phyloP scores from a whole-genome alignment of 2,797 vertebrate species.

The Neomorphus geoffroyi region DNA sequence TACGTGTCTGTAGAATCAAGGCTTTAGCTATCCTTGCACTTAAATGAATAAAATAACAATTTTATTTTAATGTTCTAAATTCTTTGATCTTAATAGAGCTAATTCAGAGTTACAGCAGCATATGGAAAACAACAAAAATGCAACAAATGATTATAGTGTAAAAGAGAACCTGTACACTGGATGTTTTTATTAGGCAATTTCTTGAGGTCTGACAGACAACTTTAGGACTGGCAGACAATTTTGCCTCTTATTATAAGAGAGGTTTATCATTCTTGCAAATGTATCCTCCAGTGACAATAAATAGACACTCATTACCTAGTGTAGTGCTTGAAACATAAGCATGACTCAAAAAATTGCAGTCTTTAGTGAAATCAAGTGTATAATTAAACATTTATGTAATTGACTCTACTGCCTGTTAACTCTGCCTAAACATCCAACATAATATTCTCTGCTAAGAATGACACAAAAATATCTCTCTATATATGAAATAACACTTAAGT shows the following conservation, averaged over 20 bases:
- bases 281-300: neutral
- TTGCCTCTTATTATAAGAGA: neutral
- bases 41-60: neutral
- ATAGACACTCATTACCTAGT: neutral
- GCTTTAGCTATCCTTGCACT: neutral
- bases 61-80: neutral
- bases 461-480: neutral
- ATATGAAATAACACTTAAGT: neutral
- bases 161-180: neutral
- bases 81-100: neutral
- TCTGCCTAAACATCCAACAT: neutral
- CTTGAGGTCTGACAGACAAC: neutral
- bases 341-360: neutral
- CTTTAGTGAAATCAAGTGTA: neutral
- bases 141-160: neutral
- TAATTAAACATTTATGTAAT: neutral
- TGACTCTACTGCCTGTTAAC: neutral
- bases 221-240: neutral
- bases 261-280: neutral
- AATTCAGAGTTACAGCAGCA: neutral
- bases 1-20: neutral
- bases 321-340: neutral
- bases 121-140: neutral
- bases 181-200: neutral
- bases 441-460: neutral